Conservation (phyloP, 1,140 invertebrate genomes). For the Calephelis nemesis region DNA sequence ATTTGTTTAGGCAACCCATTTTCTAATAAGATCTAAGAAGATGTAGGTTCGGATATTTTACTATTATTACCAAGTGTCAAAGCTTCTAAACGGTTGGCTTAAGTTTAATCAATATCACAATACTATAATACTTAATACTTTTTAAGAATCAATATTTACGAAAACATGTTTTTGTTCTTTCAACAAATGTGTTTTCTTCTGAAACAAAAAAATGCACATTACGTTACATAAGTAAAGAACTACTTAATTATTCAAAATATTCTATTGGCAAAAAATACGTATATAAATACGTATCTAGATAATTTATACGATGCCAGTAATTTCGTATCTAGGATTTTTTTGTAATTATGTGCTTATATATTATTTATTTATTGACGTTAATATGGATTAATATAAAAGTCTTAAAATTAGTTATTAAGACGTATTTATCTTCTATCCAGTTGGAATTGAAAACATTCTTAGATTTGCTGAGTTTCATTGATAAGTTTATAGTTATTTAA, state of each 20-base stretch:
- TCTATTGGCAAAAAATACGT: neutral
- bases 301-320: neutral
- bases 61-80: no score
- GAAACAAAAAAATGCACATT: neutral
- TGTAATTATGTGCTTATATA: constrained; percentile 59
- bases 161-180: no score
- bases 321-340: constrained; percentile 19
- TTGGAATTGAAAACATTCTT: neutral
- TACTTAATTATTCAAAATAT: neutral
- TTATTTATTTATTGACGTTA: constrained; percentile 71
- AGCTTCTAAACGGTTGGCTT: no score
- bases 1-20: no score
- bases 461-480: neutral
- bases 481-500: neutral
- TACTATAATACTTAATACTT: constrained; percentile 21
- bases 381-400: constrained; percentile 54
- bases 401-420: constrained; percentile 29
- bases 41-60: no score
- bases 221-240: neutral
- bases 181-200: neutral
- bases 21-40: no score
- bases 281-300: constrained; percentile 5
- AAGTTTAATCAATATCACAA: constrained; percentile 7
- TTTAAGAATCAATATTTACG: neutral
- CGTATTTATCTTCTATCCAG: neutral